Conservation (phyloP, 2,888 invertebrate species). For the Coleophora deauratella region DNA sequence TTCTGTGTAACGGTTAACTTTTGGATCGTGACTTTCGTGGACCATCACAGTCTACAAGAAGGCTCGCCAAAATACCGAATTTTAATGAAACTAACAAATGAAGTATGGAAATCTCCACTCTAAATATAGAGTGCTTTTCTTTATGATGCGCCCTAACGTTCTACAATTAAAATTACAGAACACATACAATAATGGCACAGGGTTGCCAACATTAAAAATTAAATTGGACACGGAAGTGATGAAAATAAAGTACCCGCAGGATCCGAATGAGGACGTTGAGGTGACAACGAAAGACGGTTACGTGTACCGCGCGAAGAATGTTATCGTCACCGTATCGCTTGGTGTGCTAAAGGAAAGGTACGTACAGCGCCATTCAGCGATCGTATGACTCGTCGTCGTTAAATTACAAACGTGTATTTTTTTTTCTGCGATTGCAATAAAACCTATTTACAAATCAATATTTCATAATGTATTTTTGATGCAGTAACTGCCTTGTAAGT, state of each 20-base stretch:
- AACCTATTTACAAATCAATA: neutral
- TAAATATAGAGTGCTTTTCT: too few relatives aligned
- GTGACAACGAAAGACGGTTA: conserved; percentile 69
- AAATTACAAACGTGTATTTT: too few relatives aligned
- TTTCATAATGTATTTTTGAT: neutral
- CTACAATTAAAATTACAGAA: conserved; percentile 40
- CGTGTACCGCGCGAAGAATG: conserved; percentile 72
- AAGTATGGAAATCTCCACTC: too few relatives aligned
- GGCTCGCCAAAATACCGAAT: too few relatives aligned
- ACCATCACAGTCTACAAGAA: too few relatives aligned
- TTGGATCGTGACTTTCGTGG: too few relatives aligned
- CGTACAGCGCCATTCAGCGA: conserved; percentile 1
- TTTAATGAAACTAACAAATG: too few relatives aligned
- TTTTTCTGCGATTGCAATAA: neutral
- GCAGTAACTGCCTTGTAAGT: too few relatives aligned
- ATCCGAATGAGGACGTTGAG: conserved; percentile 29
- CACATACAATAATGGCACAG: conserved; percentile 44
- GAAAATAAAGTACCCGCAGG: conserved; percentile 33
- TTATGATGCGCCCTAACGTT: too few relatives aligned
- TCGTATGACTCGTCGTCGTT: too few relatives aligned
- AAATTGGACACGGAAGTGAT: conserved; percentile 43
- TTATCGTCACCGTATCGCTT: conserved; percentile 79
- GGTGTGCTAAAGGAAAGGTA: conserved; percentile 78
- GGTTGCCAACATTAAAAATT: conserved; percentile 35
- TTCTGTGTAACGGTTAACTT: too few relatives aligned